Evolutionary conservation across 2,113 vertebrate genomes (phyloP).

Genomic region (Xyliphius kryptos): DNA sequence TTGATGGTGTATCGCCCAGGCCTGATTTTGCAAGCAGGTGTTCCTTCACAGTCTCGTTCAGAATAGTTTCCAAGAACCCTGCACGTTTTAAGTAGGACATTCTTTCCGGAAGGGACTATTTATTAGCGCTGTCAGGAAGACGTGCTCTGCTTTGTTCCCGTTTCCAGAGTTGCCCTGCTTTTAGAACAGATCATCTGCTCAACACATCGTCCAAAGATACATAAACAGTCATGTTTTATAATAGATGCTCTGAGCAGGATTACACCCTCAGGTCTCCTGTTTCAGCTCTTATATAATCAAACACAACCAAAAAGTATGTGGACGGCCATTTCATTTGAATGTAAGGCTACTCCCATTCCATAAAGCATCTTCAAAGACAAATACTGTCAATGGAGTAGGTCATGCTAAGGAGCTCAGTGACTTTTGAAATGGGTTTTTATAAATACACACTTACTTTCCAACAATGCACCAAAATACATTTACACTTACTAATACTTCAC

Average conservation of each 20-base stretch:
- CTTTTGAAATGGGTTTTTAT: not conserved
- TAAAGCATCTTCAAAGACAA: not conserved
- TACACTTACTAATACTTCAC: too few species aligned
- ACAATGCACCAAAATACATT: too few species aligned
- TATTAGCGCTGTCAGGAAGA: slow-evolving; percentile 18
- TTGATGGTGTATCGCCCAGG: not conserved
- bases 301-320: not conserved
- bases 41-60: not conserved
- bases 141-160: slow-evolving; percentile 11
- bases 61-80: slow-evolving; percentile 5
- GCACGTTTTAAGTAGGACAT: slow-evolving; percentile 16
- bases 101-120: slow-evolving; percentile 14
- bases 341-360: too few species aligned
- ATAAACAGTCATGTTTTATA: slow-evolving; percentile 20
- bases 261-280: not conserved
- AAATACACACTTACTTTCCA: too few species aligned
- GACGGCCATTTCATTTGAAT: not conserved
- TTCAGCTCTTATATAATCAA: not conserved
- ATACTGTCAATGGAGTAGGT: not conserved
- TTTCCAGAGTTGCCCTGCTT: slow-evolving; percentile 1
- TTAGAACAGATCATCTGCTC: slow-evolving; percentile 10
- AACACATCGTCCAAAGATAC: slow-evolving; percentile 11
- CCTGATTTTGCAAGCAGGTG: not conserved
- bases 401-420: not conserved
- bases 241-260: not conserved